Base-by-base conservation (phyloP, 2,888 invertebrate species). In the Drosophila antonietae region DNA sequence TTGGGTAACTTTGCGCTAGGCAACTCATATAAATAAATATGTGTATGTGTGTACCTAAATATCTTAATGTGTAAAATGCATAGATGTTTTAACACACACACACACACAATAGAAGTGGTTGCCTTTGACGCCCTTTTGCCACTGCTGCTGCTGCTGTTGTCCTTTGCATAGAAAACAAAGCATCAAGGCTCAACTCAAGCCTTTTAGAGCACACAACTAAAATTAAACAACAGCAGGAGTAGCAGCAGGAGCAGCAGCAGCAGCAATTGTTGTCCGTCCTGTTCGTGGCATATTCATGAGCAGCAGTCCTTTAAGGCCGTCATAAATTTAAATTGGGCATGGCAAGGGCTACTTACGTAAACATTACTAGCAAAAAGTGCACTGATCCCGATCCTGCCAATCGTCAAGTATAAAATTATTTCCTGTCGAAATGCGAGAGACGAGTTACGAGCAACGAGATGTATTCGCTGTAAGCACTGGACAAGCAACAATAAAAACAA, bases 31-130 rank as follows among this genome's bases (percentile, higher is more conserved):
- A 75, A 58, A 78, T 74, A 72, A 76, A 75, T 74, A 73, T 55
- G 53, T 46, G 43, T 73, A 77, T 61, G 51, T 47, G 39, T 52
- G 56, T 33, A 20, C 33, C 33, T 49, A 60, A 72, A 75, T 68
- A 78, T 70, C 60, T 75, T 81, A 81, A 74, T 81, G 75, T 81
- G 78, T 84, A 73, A 75, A 81, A 73, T 80, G 76, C 76, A 83
- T 78, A 79, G 69, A 71, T 76, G 59, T 71, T 71, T 63, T 57
- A 76, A 68, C 41, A 61, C 44, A 28, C 47, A 67, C 33, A 66
- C 46, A 68, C 18, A 65, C 33, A 78, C 52, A 65, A 65, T 59
- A 57, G 31, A 67, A 65, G 52, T 58, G 55, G 71, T 56, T 69
- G 37, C 33, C 71, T 83, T 83, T 80, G 83, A 80, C 56, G 68